These are phyloP conservation scores for Drosophila mojavensis DNA, from an alignment of 1,140 invertebrate genomes.

Conservation along the genomic window DNA sequence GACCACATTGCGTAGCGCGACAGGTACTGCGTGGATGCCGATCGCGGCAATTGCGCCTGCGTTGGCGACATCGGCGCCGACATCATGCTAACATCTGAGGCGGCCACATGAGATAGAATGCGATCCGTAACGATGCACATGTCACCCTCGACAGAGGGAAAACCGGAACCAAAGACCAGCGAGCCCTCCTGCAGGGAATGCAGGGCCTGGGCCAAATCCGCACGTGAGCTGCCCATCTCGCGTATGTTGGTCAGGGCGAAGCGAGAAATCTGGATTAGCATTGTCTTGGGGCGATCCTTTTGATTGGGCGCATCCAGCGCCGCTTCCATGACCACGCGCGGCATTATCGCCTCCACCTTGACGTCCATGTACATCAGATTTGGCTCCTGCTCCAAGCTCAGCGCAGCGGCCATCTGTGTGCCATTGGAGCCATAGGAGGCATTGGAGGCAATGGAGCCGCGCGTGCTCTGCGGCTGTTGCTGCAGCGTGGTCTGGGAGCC, in stretches of 20 bases:
- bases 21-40: conserved; percentile 73
- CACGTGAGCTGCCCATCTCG: conserved; percentile 88
- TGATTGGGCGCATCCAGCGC: conserved; percentile 76
- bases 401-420: conserved; percentile 67
- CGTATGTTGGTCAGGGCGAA: conserved; percentile 92
- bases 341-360: conserved; percentile 95
- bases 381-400: conserved; percentile 77
- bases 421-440: conserved; percentile 75
- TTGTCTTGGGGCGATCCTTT: conserved; percentile 89
- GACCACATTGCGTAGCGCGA: conserved; percentile 91
- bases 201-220: conserved; percentile 90
- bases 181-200: conserved; percentile 89
- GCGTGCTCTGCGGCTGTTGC: conserved; percentile 38
- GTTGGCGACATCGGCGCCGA: conserved; percentile 51
- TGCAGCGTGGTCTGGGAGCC: conserved; percentile 69
- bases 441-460: conserved; percentile 74
- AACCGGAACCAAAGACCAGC: conserved; percentile 89
- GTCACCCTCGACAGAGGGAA: conserved; percentile 88
- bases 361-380: conserved; percentile 92
- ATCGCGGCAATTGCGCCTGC: conserved; percentile 57
- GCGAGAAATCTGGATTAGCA: conserved; percentile 92
- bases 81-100: conserved; percentile 70
- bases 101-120: conserved; percentile 89
- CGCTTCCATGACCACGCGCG: conserved; percentile 86
- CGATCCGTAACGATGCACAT: conserved; percentile 89